Evolutionary conservation across 2,113 vertebrate species (phyloP).

Genomic region (Microcebus tavaratra): DNA sequence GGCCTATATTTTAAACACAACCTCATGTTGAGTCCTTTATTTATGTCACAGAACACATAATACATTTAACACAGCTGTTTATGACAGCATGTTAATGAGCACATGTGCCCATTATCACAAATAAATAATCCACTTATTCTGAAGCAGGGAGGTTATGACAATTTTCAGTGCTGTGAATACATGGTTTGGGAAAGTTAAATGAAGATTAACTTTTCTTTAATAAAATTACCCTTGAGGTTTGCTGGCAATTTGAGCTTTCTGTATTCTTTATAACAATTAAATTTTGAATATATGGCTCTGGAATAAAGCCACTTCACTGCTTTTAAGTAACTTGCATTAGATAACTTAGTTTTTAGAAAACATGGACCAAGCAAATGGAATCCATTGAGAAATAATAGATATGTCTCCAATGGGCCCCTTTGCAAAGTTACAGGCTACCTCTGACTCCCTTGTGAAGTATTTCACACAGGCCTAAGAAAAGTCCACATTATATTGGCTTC

Average conservation of each 20-base stretch:
- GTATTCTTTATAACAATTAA: constrained; percentile 55
- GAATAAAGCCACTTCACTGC: constrained; percentile 31
- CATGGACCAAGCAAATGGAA: neutral
- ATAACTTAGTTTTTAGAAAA: neutral
- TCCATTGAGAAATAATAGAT: neutral
- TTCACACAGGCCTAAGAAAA: neutral
- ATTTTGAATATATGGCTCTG: constrained; percentile 65
- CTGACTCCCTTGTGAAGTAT: neutral
- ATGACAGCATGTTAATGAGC: constrained; percentile 72
- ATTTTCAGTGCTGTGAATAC: constrained; percentile 50
- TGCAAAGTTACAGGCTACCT: neutral
- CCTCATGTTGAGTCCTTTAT: constrained; percentile 50
- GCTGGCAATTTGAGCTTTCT: constrained; percentile 69
- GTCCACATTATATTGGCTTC: neutral
- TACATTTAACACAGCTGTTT: constrained; percentile 60
- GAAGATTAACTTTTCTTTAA: constrained; percentile 79
- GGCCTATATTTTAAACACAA: constrained; percentile 42
- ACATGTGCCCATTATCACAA: constrained; percentile 70
- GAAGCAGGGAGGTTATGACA: constrained; percentile 68
- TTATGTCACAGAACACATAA: constrained; percentile 52
- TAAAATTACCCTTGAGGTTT: constrained; percentile 71
- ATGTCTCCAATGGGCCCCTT: neutral
- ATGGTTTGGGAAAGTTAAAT: constrained; percentile 78
- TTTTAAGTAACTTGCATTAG: constrained; percentile 38
- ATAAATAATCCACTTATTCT: constrained; percentile 76